Conservation (phyloP, 1,140 invertebrate species). For the Temnothorax nylanderi region DNA sequence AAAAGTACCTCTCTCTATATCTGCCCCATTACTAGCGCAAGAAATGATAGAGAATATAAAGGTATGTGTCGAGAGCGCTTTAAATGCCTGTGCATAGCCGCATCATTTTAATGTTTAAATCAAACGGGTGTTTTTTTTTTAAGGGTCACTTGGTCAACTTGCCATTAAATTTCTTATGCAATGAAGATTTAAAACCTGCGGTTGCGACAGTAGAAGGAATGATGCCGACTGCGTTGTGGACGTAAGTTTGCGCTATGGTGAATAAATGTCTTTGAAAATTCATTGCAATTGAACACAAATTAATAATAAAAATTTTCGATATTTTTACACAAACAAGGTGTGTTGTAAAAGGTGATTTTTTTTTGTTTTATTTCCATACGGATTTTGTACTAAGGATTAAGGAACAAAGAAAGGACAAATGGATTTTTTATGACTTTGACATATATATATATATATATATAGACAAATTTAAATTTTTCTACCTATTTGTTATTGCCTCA, state of each 20-base stretch:
- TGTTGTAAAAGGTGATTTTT: neutral
- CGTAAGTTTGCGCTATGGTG: conserved; percentile 80
- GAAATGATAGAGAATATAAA: conserved; percentile 90
- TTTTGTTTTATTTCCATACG: neutral
- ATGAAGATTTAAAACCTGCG: conserved; percentile 93
- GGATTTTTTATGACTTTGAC: neutral
- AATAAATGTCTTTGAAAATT: neutral
- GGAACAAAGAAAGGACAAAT: neutral
- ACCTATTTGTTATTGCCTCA: neutral
- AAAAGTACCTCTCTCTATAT: conserved; percentile 88
- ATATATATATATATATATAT: neutral
- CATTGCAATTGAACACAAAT: neutral
- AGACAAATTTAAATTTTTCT: neutral
- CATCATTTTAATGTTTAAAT: neutral
- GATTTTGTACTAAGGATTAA: no score
- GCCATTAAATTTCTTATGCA: conserved; percentile 94
- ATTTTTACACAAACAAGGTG: neutral
- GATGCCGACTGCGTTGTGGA: conserved; percentile 93
- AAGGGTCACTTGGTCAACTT: conserved; percentile 95
- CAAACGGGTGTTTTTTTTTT: conserved; percentile 71
- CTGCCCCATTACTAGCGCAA: conserved; percentile 90
- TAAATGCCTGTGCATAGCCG: neutral
- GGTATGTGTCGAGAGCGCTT: conserved; percentile 79
- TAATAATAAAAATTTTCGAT: neutral
- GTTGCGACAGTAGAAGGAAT: conserved; percentile 93